Conservation (phyloP, 1,140 invertebrate species). For the Zaprionus lachaisei region DNA sequence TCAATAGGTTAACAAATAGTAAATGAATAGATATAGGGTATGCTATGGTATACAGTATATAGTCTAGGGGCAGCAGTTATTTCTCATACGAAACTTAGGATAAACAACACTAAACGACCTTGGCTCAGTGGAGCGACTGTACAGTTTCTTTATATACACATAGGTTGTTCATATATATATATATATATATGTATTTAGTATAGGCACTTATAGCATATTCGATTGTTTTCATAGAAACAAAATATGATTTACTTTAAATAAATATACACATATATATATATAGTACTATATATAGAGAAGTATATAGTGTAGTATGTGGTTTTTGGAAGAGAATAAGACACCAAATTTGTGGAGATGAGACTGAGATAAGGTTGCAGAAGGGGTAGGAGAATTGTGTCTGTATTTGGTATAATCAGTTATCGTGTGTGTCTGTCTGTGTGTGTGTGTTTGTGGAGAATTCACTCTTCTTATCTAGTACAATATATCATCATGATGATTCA, state of each 20-base stretch:
- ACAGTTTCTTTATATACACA: slow-evolving; percentile 35
- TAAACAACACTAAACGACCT: slow-evolving; percentile 25
- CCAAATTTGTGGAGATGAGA: slow-evolving; percentile 1
- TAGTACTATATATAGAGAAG: slow-evolving; percentile 32
- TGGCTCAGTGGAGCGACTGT: slow-evolving; percentile 47
- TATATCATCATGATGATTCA: background rate
- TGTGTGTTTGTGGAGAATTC: slow-evolving; percentile 9
- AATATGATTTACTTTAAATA: slow-evolving; percentile 61
- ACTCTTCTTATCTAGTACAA: slow-evolving; percentile 13
- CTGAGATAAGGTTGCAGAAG: background rate
- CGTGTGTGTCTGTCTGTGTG: no score
- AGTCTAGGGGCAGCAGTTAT: slow-evolving; percentile 30
- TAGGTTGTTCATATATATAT: slow-evolving; percentile 30
- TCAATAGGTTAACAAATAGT: slow-evolving; percentile 16
- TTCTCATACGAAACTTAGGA: slow-evolving; percentile 10
- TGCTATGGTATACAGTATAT: slow-evolving; percentile 10
- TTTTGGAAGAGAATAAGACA: slow-evolving; percentile 17
- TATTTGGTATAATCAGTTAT: slow-evolving; percentile 24
- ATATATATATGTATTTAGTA: slow-evolving; percentile 70
- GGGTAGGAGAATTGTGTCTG: slow-evolving; percentile 18
- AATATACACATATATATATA: slow-evolving; percentile 34
- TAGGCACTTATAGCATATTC: slow-evolving; percentile 79
- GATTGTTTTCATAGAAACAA: slow-evolving; percentile 82
- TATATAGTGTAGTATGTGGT: slow-evolving; percentile 23
- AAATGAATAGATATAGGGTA: slow-evolving; percentile 12